Percentiles rank a stretch among this genome's conserved stretches.
Evolutionary conservation across 2,888 invertebrate species (phyloP).

Genomic region (Meteorus cinctellus): DNA sequence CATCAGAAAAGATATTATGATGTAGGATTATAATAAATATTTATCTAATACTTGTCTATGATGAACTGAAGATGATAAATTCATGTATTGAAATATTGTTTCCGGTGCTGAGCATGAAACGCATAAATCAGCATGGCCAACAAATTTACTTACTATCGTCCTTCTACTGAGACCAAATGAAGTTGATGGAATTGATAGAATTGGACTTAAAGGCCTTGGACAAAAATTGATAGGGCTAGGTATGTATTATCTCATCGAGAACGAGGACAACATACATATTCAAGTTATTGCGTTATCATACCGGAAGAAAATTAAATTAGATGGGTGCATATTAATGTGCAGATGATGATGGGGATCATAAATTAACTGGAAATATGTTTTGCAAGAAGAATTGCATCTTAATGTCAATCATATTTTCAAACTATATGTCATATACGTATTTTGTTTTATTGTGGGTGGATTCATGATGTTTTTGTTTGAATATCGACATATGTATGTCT

Average conservation of each 20-base stretch:
- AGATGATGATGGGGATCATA: slow-evolving; percentile 31
- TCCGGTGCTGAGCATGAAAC: slow-evolving; percentile 25
- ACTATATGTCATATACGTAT: too few relatives aligned
- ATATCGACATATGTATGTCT: slow-evolving; percentile 2
- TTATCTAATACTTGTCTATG: too few relatives aligned
- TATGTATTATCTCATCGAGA: slow-evolving; percentile 54
- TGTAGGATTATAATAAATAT: background rate
- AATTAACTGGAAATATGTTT: background rate
- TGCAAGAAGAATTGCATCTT: background rate
- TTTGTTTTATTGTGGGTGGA: too few relatives aligned
- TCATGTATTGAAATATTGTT: too few relatives aligned
- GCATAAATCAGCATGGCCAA: slow-evolving; percentile 25
- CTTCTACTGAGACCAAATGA: slow-evolving; percentile 44
- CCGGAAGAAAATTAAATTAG: slow-evolving; percentile 36
- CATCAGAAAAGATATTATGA: background rate
- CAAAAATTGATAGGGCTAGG: slow-evolving; percentile 57
- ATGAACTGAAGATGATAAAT: too few relatives aligned
- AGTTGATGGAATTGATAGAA: slow-evolving; percentile 57
- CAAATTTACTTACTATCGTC: slow-evolving; percentile 56
- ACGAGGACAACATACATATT: slow-evolving; percentile 57
- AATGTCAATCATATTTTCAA: too few relatives aligned
- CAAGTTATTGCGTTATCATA: slow-evolving; percentile 48
- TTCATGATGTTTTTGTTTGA: background rate
- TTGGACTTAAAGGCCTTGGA: slow-evolving; percentile 53
- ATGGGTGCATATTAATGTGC: slow-evolving; percentile 38